These are phyloP conservation scores for Capromys pilorides DNA, from an alignment of 2,797 vertebrate genomes.

Conservation along the genomic window DNA sequence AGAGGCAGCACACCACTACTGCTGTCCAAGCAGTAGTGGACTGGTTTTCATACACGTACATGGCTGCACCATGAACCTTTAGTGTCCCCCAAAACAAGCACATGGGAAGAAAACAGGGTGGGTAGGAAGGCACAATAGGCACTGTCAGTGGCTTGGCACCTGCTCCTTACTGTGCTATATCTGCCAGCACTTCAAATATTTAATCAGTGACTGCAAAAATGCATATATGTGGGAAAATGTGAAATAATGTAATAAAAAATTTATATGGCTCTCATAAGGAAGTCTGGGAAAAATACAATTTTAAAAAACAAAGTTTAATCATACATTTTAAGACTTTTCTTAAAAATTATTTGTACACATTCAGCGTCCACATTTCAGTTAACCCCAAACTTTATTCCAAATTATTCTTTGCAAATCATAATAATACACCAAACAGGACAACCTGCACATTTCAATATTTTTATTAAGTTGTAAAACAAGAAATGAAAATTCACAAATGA, in stretches of 20 bases:
- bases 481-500: slow-evolving; percentile 51
- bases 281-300: slow-evolving; percentile 23
- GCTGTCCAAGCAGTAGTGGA: background rate
- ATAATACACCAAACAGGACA: slow-evolving; percentile 22
- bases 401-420: slow-evolving; percentile 39
- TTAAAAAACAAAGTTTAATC: slow-evolving; percentile 62
- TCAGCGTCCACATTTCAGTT: slow-evolving; percentile 49
- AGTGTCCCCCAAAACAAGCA: background rate
- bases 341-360: slow-evolving; percentile 43
- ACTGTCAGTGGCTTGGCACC: fast-evolving
- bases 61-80: too few relatives aligned
- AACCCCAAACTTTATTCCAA: slow-evolving; percentile 48
- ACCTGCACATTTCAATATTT: slow-evolving; percentile 44
- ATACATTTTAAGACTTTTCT: slow-evolving; percentile 37
- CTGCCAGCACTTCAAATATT: background rate
- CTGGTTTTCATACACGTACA: background rate
- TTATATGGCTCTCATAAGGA: slow-evolving; percentile 26
- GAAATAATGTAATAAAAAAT: slow-evolving; percentile 29
- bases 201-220: background rate
- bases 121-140: background rate
- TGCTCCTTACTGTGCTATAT: background rate
- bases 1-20: background rate
- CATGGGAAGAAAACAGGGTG: background rate
- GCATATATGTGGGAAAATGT: background rate
- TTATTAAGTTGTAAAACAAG: slow-evolving; percentile 56